These are phyloP conservation scores for Chironomus riparius DNA, from an alignment of 2,888 invertebrate genomes.

Conservation along the genomic window DNA sequence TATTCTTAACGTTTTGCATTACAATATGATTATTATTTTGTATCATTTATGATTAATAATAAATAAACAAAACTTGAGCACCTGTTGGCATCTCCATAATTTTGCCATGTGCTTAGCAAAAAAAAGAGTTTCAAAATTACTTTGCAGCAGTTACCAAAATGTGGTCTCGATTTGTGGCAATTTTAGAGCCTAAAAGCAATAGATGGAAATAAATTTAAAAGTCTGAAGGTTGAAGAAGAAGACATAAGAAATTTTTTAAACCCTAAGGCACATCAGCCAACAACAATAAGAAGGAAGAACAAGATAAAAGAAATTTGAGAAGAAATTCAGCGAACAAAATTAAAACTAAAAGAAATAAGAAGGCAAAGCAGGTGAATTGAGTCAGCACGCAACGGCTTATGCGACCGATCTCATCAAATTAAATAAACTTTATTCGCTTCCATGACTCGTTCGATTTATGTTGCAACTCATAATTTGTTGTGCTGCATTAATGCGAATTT, in stretches of 20 bases:
- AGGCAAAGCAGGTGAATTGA: background rate
- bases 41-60: too few species aligned
- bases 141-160: too few species aligned
- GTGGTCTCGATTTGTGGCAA: background rate
- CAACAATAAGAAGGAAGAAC: background rate
- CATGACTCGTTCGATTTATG: background rate
- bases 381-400: background rate
- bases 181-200: background rate
- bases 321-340: background rate
- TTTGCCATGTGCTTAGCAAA: background rate
- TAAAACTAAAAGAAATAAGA: background rate
- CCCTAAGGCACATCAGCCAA: background rate
- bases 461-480: background rate
- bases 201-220: conserved; percentile 1
- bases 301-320: background rate
- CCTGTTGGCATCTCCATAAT: too few species aligned
- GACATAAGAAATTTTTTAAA: background rate
- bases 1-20: too few species aligned
- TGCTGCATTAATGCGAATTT: background rate
- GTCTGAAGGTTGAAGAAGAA: background rate
- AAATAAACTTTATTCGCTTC: background rate
- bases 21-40: too few species aligned
- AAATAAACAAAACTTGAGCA: too few species aligned
- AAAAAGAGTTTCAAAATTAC: background rate
- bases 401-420: background rate